Percentiles rank a stretch among this genome's conserved stretches.
Evolutionary conservation across 2,113 vertebrate species (phyloP).

Genomic region (Centropus bengalensis): DNA sequence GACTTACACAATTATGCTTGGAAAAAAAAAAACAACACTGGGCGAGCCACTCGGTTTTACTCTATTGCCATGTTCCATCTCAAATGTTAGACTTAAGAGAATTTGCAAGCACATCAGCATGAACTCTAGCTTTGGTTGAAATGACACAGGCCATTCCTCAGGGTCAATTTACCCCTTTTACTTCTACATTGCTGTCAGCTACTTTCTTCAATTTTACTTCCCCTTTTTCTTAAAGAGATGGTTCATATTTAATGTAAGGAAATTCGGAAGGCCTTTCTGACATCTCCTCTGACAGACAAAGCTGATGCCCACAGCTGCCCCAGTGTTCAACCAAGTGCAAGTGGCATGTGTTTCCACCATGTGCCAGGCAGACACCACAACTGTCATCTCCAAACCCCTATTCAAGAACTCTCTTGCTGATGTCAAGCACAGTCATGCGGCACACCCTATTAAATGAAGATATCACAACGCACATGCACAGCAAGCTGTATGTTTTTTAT

Average conservation of each 20-base stretch:
- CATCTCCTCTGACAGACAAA: neutral
- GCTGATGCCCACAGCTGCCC: neutral
- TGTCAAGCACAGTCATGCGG: neutral
- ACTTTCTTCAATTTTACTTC: neutral
- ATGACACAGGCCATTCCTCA: fast-evolving
- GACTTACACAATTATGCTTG: neutral
- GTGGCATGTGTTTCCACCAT: fast-evolving
- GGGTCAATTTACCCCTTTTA: neutral
- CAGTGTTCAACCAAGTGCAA: neutral
- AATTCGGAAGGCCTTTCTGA: neutral
- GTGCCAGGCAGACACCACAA: neutral
- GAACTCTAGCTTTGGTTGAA: neutral
- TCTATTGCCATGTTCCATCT: neutral
- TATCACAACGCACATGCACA: neutral
- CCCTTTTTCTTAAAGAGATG: neutral
- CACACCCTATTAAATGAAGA: neutral
- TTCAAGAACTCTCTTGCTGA: neutral
- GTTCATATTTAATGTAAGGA: neutral
- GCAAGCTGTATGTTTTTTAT: neutral
- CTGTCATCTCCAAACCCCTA: neutral
- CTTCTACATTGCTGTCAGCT: neutral
- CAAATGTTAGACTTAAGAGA: neutral
- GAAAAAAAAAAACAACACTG: neutral
- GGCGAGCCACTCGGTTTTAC: neutral
- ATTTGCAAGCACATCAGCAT: neutral